phyloP scores from a whole-genome alignment of 1,140 invertebrate genomes.

The Eueides isabella region DNA sequence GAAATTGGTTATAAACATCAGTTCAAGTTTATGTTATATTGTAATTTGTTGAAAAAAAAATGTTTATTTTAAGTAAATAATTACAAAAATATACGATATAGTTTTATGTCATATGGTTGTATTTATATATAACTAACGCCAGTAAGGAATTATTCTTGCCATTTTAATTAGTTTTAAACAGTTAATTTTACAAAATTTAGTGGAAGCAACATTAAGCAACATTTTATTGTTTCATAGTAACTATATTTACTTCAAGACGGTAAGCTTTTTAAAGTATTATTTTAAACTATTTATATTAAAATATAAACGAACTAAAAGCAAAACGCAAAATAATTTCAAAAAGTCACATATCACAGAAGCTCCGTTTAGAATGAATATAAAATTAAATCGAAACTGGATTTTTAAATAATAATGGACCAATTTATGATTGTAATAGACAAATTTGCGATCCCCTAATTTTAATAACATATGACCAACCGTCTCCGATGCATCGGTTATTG shows the following conservation, averaged over 20 bases:
- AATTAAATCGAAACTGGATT: background rate
- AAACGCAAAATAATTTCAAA: background rate
- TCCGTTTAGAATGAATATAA: background rate
- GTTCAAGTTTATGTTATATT: background rate
- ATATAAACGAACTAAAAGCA: background rate
- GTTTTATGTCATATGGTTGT: too few relatives aligned
- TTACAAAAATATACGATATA: too few relatives aligned
- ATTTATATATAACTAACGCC: too few relatives aligned
- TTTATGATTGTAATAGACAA: slow-evolving; percentile 7
- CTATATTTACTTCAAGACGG: too few relatives aligned
- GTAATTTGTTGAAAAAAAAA: too few relatives aligned
- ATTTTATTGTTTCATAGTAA: too few relatives aligned
- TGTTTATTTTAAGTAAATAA: too few relatives aligned
- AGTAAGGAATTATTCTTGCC: too few relatives aligned
- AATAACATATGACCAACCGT: slow-evolving; percentile 33
- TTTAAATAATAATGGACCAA: background rate
- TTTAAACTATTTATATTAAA: background rate
- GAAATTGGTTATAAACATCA: background rate
- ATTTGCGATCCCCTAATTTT: slow-evolving; percentile 13
- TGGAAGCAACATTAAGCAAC: too few relatives aligned
- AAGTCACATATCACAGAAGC: background rate
- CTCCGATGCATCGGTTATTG: slow-evolving; percentile 34
- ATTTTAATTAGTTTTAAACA: too few relatives aligned
- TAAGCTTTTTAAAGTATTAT: background rate
- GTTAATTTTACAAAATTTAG: too few relatives aligned